phyloP scores from a whole-genome alignment of 1,140 invertebrate genomes.

The Drosophila virilis region DNA sequence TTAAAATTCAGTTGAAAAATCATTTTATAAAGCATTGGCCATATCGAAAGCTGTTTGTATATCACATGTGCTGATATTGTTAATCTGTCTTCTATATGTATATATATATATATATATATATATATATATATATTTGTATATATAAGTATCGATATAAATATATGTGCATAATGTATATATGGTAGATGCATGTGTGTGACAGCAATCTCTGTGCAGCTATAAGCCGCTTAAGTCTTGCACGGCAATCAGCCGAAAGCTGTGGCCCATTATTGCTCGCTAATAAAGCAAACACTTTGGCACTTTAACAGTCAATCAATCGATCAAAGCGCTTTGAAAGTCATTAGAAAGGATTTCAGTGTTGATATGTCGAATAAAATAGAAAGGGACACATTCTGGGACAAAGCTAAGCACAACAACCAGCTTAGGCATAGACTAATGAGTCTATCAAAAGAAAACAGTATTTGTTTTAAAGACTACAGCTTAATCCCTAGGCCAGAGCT shows the following conservation, averaged over 20 bases:
- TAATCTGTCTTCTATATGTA: background rate
- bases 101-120: background rate
- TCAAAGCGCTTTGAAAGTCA: background rate
- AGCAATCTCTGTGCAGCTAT: background rate
- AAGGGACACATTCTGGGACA: too few relatives aligned
- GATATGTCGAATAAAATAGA: too few relatives aligned
- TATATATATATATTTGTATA: background rate
- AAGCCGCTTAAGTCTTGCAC: constrained; percentile 2
- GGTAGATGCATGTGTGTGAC: too few relatives aligned
- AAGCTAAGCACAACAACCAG: too few relatives aligned
- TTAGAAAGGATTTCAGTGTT: background rate
- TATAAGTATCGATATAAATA: too few relatives aligned
- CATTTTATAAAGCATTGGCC: background rate
- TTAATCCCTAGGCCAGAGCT: too few relatives aligned
- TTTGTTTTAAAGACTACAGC: too few relatives aligned
- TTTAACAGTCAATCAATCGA: background rate
- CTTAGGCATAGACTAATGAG: too few relatives aligned
- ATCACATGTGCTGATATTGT: background rate
- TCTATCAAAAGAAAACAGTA: too few relatives aligned
- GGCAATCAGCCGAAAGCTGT: background rate
- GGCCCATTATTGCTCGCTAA: background rate
- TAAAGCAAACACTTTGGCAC: background rate
- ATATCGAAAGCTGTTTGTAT: background rate
- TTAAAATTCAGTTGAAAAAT: background rate
- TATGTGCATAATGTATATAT: too few relatives aligned